These are phyloP conservation scores for Stenurella melanura DNA, from an alignment of 2,888 invertebrate species.

Conservation along the genomic window DNA sequence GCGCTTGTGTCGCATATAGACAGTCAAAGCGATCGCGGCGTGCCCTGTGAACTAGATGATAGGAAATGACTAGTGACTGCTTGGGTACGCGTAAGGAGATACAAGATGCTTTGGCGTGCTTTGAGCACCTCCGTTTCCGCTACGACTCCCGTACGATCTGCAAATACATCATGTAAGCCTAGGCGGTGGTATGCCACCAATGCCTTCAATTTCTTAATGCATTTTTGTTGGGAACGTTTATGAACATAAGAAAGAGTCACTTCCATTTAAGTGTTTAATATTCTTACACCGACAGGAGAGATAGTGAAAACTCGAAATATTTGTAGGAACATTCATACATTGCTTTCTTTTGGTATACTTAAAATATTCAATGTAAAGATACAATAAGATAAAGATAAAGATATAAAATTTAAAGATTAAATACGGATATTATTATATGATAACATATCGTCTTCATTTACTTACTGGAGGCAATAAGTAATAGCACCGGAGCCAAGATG, in stretches of 20 bases:
- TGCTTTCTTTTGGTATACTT: no score
- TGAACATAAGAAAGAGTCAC: background rate
- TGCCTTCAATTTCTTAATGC: constrained; percentile 34
- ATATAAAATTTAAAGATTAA: no score
- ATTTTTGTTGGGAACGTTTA: constrained; percentile 19
- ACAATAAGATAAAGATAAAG: no score
- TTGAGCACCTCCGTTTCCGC: constrained; percentile 54
- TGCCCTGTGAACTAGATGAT: constrained; percentile 56
- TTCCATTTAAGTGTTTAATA: background rate
- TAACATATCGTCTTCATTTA: no score
- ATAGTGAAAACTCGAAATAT: no score
- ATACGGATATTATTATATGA: no score
- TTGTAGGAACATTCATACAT: no score
- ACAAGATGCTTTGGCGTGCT: constrained; percentile 55
- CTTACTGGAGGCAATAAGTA: no score
- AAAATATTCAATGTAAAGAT: no score
- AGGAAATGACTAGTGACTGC: constrained; percentile 53
- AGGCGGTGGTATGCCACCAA: constrained; percentile 28
- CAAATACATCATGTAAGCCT: constrained; percentile 20
- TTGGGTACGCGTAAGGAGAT: constrained; percentile 45
- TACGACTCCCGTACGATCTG: constrained; percentile 19
- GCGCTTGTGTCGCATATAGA: constrained; percentile 56
- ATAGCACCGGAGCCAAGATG: no score
- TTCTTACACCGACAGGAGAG: background rate
- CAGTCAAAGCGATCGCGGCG: constrained; percentile 57